A percentile compares a stretch with the other conserved stretches of the same genome.
These are phyloP conservation scores for Pomatostomus ruficeps DNA, from an alignment of 2,113 vertebrate species.

Conservation along the genomic window DNA sequence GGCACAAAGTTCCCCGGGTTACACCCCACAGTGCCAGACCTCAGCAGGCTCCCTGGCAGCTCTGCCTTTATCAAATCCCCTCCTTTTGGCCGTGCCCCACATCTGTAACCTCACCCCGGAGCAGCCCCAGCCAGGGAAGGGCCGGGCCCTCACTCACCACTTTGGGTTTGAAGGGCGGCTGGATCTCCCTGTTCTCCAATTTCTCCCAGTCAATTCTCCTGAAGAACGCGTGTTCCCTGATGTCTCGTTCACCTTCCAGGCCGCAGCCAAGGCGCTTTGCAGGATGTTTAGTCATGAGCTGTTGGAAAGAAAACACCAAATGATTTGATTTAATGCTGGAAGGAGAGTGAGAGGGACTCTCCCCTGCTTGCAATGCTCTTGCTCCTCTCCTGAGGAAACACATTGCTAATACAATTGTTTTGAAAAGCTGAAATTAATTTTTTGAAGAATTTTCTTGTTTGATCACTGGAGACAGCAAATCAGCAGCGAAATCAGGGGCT, in stretches of 20 bases:
- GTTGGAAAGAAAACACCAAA: not conserved
- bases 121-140: not conserved
- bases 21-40: not conserved
- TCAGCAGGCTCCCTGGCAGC: not conserved
- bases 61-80: not conserved
- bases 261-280: slow-evolving; percentile 94
- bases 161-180: slow-evolving; percentile 98
- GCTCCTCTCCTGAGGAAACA: not conserved
- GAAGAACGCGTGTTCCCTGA: slow-evolving; percentile 95
- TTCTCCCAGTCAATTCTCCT: slow-evolving; percentile 97
- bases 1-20: not conserved
- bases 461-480: not conserved
- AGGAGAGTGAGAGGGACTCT: not conserved
- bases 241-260: slow-evolving; percentile 87
- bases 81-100: not conserved
- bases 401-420: not conserved
- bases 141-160: slow-evolving; percentile 80
- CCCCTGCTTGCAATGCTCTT: not conserved
- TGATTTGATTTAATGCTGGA: not conserved
- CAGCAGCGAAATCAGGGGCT: not conserved
- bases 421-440: not conserved
- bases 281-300: slow-evolving; percentile 98
- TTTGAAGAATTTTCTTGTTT: not conserved
- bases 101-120: not conserved
- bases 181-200: slow-evolving; percentile 89